Evolutionary conservation across 2,888 invertebrate species (phyloP).

Genomic region (Epinotia bilunana): DNA sequence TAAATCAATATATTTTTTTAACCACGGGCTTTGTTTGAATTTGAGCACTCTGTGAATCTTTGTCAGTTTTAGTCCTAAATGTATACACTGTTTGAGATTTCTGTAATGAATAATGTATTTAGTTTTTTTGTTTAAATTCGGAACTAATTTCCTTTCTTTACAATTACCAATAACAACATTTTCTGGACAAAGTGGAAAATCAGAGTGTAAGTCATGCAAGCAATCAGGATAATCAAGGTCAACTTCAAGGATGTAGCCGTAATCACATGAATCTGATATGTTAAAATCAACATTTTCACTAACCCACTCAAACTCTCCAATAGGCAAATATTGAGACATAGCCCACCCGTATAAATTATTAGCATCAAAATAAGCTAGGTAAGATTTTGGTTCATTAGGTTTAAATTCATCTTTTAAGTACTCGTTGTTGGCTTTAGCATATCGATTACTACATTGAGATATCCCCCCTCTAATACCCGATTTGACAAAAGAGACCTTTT

Average conservation of each 20-base stretch:
- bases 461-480: too few species aligned
- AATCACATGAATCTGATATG: not conserved
- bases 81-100: conserved; percentile 39
- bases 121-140: conserved; percentile 34
- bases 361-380: not conserved
- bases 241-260: conserved; percentile 7
- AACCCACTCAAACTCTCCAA: not conserved
- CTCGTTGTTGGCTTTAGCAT: too few species aligned
- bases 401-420: not conserved
- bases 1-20: conserved; percentile 41
- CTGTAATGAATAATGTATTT: conserved; percentile 43
- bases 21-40: conserved; percentile 22
- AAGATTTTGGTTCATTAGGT: not conserved
- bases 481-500: too few species aligned
- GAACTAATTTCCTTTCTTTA: conserved; percentile 33
- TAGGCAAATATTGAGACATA: conserved; percentile 10
- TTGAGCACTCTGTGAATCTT: conserved; percentile 40
- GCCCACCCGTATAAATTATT: conserved; percentile 12
- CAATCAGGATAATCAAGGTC: not conserved
- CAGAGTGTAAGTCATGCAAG: conserved; percentile 10
- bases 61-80: conserved; percentile 21
- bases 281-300: conserved; percentile 2
- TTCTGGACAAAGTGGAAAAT: conserved; percentile 11
- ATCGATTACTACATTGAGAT: too few species aligned
- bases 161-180: not conserved